Conservation (phyloP, 2,888 invertebrate genomes). For the Lasioglossum calceatum region DNA sequence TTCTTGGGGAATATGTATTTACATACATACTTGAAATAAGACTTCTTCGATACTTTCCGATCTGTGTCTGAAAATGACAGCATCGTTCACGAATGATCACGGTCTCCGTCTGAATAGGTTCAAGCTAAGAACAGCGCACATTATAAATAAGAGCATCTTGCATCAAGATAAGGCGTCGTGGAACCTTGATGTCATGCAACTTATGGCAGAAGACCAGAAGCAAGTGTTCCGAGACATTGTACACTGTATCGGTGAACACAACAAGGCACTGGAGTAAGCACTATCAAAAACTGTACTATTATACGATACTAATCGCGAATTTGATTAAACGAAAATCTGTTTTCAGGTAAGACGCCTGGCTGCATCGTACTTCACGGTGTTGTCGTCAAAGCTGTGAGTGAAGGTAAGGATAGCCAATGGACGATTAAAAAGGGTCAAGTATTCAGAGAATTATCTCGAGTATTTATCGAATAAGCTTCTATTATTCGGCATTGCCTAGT, state of each 20-base stretch:
- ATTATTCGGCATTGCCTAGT: neutral
- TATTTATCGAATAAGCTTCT: neutral
- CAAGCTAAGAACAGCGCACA: conserved; percentile 11
- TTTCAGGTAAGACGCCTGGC: conserved; percentile 22
- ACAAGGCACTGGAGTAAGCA: conserved; percentile 23
- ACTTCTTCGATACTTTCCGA: neutral
- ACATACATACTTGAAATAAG: neutral
- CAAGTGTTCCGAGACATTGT: neutral
- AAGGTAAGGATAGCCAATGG: neutral
- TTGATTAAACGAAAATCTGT: neutral
- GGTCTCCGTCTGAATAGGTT: neutral
- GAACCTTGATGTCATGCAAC: neutral
- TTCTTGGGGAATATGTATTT: too few relatives aligned
- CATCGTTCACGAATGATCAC: neutral
- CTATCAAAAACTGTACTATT: neutral
- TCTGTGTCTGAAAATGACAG: neutral
- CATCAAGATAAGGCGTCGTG: neutral
- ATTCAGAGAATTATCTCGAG: neutral
- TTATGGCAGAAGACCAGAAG: neutral
- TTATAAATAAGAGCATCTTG: neutral
- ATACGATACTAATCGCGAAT: neutral
- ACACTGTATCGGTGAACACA: neutral
- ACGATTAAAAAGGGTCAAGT: neutral
- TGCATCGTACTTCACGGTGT: conserved; percentile 19
- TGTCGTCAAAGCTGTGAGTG: neutral